A percentile compares a stretch with the other conserved stretches of the same genome.
phyloP scores from a whole-genome alignment of 2,113 vertebrate species.

The Trichechus manatus region DNA sequence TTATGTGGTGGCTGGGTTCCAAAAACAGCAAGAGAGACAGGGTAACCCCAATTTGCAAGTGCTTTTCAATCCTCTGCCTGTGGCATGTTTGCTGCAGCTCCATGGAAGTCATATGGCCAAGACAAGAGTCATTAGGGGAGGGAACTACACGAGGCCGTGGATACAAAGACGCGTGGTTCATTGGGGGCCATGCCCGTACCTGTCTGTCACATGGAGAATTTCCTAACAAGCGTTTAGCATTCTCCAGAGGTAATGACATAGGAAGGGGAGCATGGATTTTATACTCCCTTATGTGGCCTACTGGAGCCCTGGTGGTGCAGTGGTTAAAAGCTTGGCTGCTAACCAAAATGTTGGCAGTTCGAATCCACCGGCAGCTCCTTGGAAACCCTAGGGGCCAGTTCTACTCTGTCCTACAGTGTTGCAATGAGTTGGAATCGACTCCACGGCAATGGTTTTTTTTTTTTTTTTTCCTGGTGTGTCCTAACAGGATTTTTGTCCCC shows the following conservation, averaged over 20 bases:
- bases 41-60: background rate
- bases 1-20: background rate
- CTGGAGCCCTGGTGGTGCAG: too few species aligned
- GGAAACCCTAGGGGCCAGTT: too few species aligned
- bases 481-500: background rate
- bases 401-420: too few species aligned
- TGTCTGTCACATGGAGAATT: background rate
- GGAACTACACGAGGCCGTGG: background rate
- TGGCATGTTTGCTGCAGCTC: background rate
- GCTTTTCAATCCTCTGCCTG: background rate
- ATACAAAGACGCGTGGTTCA: background rate
- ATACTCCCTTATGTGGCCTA: background rate
- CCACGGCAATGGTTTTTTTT: too few species aligned
- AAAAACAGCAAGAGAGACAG: background rate
- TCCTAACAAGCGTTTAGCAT: background rate
- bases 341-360: too few species aligned
- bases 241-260: background rate
- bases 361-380: too few species aligned
- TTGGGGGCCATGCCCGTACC: background rate
- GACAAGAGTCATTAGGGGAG: background rate
- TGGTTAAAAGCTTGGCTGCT: too few species aligned
- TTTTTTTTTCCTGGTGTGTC: background rate
- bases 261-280: background rate
- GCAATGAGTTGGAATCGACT: too few species aligned
- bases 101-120: background rate